Evolutionary conservation across 1,140 invertebrate genomes (phyloP).

Genomic region (Lerema accius): DNA sequence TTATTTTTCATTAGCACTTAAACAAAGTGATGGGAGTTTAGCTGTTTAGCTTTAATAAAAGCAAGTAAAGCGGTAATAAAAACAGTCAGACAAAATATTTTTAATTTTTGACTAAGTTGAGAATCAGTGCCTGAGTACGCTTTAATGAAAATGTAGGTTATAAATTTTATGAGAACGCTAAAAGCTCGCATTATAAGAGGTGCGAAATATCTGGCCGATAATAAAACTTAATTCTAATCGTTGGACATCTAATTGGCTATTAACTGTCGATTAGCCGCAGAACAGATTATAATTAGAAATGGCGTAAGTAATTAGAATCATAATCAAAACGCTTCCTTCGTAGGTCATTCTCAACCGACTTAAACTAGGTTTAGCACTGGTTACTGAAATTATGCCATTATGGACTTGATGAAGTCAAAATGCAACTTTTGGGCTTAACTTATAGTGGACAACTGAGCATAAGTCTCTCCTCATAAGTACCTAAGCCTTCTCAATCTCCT

Average conservation of each 20-base stretch:
- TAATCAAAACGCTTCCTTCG: no score
- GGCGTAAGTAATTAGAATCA: no score
- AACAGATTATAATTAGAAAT: constrained; percentile 6
- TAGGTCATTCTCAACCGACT: no score
- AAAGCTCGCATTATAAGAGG: constrained; percentile 45
- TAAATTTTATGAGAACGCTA: constrained; percentile 52
- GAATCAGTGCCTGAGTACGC: constrained; percentile 13
- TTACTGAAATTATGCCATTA: no score
- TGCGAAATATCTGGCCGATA: constrained; percentile 43
- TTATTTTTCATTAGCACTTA: no score
- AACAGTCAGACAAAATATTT: constrained; percentile 1
- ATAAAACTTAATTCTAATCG: constrained; percentile 42
- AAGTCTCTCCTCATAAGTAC: no score
- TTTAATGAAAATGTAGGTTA: constrained; percentile 48
- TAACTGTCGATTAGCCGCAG: constrained; percentile 35
- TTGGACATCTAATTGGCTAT: constrained; percentile 51
- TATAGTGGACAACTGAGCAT: neutral
- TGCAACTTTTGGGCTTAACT: no score
- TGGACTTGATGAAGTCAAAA: no score
- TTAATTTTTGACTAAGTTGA: constrained; percentile 4
- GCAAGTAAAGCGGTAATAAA: no score
- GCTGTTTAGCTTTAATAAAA: no score
- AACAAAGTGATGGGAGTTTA: no score
- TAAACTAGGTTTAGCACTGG: neutral
- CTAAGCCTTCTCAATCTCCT: no score